A percentile compares a stretch with the other conserved stretches of the same genome.
phyloP scores from a whole-genome alignment of 2,797 vertebrate species.

The Rallus crepitans region DNA sequence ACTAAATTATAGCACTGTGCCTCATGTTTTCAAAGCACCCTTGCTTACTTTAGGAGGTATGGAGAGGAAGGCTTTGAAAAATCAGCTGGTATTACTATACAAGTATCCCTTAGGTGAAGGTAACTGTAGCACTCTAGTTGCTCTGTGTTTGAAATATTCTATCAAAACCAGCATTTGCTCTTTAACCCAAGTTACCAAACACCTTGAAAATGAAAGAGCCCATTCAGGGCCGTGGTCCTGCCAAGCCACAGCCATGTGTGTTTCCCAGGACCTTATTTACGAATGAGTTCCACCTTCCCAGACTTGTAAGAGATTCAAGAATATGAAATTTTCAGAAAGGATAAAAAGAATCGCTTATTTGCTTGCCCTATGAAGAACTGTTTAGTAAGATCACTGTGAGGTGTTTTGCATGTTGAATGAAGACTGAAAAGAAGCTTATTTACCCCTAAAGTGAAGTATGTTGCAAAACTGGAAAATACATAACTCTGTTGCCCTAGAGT shows the following conservation, averaged over 20 bases:
- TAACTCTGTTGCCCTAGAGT: background rate
- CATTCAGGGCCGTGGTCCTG: slow-evolving; percentile 65
- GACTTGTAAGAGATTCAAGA: slow-evolving; percentile 69
- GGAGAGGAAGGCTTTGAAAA: slow-evolving; percentile 20
- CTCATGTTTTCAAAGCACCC: background rate
- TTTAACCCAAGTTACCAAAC: slow-evolving; percentile 52
- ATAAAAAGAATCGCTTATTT: slow-evolving; percentile 67
- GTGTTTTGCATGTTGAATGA: slow-evolving; percentile 54
- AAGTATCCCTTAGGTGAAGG: background rate
- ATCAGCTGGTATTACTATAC: background rate
- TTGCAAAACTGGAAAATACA: slow-evolving; percentile 60
- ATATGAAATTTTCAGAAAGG: slow-evolving; percentile 63
- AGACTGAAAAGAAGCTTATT: slow-evolving; percentile 46
- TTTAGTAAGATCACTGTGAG: slow-evolving; percentile 46
- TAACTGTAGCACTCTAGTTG: slow-evolving; percentile 24
- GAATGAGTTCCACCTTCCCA: slow-evolving; percentile 60
- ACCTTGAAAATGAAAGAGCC: slow-evolving; percentile 69
- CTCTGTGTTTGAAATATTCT: slow-evolving; percentile 54
- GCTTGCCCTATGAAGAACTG: slow-evolving; percentile 47
- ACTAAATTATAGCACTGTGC: background rate
- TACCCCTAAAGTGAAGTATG: slow-evolving; percentile 39
- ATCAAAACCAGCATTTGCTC: slow-evolving; percentile 51
- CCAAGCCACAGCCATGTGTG: slow-evolving; percentile 45
- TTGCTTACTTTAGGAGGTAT: slow-evolving; percentile 21
- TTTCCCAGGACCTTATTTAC: slow-evolving; percentile 72